A percentile compares a stretch with the other conserved stretches of the same genome.
Evolutionary conservation across 2,888 invertebrate genomes (phyloP).

Genomic region (Diaperis boleti): DNA sequence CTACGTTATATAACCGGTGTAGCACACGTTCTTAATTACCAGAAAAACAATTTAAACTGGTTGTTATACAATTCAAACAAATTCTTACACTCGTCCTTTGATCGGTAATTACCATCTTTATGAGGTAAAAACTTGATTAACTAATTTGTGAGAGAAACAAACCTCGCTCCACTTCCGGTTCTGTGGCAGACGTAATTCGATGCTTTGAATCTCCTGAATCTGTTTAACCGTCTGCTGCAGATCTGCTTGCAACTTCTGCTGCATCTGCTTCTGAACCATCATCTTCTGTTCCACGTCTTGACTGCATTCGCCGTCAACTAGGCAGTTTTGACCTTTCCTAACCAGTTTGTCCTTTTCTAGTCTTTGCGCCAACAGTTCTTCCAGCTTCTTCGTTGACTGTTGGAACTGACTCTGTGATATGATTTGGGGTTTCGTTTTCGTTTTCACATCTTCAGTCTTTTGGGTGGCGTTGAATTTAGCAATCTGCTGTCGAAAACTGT

Average conservation of each 20-base stretch:
- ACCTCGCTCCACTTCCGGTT: conserved; percentile 66
- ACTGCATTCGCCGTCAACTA: conserved; percentile 58
- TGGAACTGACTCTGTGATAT: conserved; percentile 64
- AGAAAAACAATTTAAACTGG: background rate
- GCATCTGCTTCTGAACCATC: conserved; percentile 65
- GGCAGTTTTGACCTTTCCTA: conserved; percentile 57
- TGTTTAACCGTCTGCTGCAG: conserved; percentile 67
- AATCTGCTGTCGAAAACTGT: conserved; percentile 37
- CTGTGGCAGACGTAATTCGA: conserved; percentile 65
- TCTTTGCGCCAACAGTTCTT: conserved; percentile 65
- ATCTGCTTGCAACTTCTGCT: conserved; percentile 66
- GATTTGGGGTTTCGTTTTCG: conserved; percentile 55
- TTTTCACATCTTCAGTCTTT: conserved; percentile 53
- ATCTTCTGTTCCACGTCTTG: conserved; percentile 64
- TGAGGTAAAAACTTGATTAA: conserved; percentile 14
- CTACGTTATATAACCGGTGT: conserved; percentile 10
- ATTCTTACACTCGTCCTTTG: conserved; percentile 2
- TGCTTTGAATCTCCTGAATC: conserved; percentile 67
- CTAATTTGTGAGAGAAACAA: conserved; percentile 11
- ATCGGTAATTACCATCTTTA: background rate
- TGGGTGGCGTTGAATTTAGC: conserved; percentile 44
- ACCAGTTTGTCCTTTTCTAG: conserved; percentile 61
- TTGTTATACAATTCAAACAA: conserved; percentile 5
- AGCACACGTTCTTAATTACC: conserved; percentile 5
- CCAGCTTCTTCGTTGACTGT: conserved; percentile 66